Base-by-base conservation (phyloP, 2,888 invertebrate genomes). In the Cordilura impudica region DNA sequence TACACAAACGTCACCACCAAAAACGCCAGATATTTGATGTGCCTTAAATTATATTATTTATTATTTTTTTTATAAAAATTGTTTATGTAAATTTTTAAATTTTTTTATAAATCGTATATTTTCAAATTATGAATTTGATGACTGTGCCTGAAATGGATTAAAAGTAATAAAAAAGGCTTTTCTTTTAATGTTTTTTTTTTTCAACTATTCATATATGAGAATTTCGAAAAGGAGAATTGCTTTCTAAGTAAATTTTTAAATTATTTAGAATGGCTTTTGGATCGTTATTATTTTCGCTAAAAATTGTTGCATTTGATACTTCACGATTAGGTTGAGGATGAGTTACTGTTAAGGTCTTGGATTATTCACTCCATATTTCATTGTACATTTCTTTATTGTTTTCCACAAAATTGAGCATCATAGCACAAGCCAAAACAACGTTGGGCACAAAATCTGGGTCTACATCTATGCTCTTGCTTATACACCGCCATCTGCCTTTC, bases 401-500 rank as follows among this genome's bases (percentile, higher is more conserved):
- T 61, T 74, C 78, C 18, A 66, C 61, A 69, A 78, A 69, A 19
- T 78, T 73, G 43, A 66, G 60, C 19, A 71, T 35, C 23, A 77
- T 51, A n/a, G 60, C 10, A n/a, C 53, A 66, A 23, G 78, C 63
- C 23, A 71, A 10, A 18, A 66, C 70, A 2, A 73, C 61, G n/a
- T 66, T 19, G 8, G 80, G 72, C 29, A 76, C 58, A 21, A 76
- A 35, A 4, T 14, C 7, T 14, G 35, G 39, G 2, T 58, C 35
- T 6, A 67, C 51, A 29, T 80, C 72, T n/a, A 75, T 58, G 8
- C 58, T 26, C 53, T 76, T 80, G 7, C 23, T 10, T 12, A 80
- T 14, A 21, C 39, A 65, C 10, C 67, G 49, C 75, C 76, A 80
- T 18, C 72, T 53, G 45, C 67, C 61, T 49, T 80, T 80, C 51